Evolutionary conservation across 2,888 invertebrate species (phyloP), one percentile per base, ranked within the genome.

Genomic region (Yponomeuta evonymella): DNA sequence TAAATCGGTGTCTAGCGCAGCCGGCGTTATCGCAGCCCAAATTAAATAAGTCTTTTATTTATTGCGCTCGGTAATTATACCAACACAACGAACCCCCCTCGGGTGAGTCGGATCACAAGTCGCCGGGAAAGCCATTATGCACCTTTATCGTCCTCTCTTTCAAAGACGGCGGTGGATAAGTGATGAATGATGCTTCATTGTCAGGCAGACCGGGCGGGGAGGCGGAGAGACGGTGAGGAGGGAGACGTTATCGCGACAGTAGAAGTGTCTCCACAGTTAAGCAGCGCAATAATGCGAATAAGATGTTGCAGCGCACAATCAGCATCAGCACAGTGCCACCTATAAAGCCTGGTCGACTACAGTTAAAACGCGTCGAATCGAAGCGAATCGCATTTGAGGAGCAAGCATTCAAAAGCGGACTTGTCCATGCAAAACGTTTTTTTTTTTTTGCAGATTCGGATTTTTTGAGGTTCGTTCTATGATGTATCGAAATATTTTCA

Each of bases 41-140:
- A 58, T 58, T 12, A 58, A 58, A 58, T 58, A 58, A 58, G 51
- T 58, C 51, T 58, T 12, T 58, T 58, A 58, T 58, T 58, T 58
- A 58, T 58, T 12, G 15, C 51, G 51, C 15, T 15, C 51, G 51
- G 15, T 58, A 58, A 58, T 58, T 58, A 58, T 58, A 12, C 51
- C 51, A 58, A 15, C 51, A 15, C 51, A 12, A 30, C 30, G 12
- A 30, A 12, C 33, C 29, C 65, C 8, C 43, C 43, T 43, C 43
- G 43, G 8, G 5, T 29, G 12, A 65, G 23, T 1, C 23, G 65
- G 33, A 29, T 12, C 15, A 33, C 30, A 29, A 5, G 30, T 33
- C 65, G 33, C 29, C 12, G 5, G 30, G 12, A 5, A 10, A 30
- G 4, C 2, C 29, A 5, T 10, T 4, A 8, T 12, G 10, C 1